Base-by-base conservation (phyloP, 2,888 invertebrate species). In the Sepioteuthis lessoniana region DNA sequence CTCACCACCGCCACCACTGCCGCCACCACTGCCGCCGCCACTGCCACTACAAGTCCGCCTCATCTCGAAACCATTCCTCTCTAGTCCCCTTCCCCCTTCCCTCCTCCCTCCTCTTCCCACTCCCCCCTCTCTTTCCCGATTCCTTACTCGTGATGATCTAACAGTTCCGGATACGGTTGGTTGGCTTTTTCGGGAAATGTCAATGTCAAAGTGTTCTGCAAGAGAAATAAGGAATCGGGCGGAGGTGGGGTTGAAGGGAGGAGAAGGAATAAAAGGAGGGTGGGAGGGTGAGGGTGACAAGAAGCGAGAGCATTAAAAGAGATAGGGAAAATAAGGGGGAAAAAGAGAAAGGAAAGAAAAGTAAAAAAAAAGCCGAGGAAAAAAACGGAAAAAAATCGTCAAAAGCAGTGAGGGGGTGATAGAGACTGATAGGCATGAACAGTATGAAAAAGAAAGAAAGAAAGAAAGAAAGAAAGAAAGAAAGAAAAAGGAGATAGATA, bases 151-250 rank as follows among this genome's bases (percentile, higher is more conserved):
- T 76, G 76, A 76, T 76, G 76, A 76, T 76, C 76, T 76, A 76
- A 76, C 76, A 76, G 76, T 76, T 31, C 76, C 76, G n/a, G 76
- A 76, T 76, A 76, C 76, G 76, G 76, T n/a, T 76, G 76, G 76
- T 31, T 76, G 76, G 31, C 76, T n/a, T 76, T 76, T 76, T 76
- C n/a, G n/a, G n/a, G n/a, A 76, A n/a, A 76, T n/a, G 76, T 19
- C 76, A 76, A 76, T 76, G 76, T 76, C 76, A 76, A 10, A 76
- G 16, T n/a, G 76, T 76, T 76, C 76, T 76, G 76, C 76, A n/a
- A 76, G 76, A 76, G 76, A 76, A 76, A 76, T n/a, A n/a, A 76
- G n/a, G 76, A n/a, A 76, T n/a, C 13, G n/a, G 76, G 31, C n/a
- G 10, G 31, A n/a, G 19, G 31, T 7, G 76, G 76, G 76, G n/a